Percentiles rank a stretch among this genome's conserved stretches.
phyloP scores from a whole-genome alignment of 2,113 vertebrate species.

The Hippocampus abdominalis region DNA sequence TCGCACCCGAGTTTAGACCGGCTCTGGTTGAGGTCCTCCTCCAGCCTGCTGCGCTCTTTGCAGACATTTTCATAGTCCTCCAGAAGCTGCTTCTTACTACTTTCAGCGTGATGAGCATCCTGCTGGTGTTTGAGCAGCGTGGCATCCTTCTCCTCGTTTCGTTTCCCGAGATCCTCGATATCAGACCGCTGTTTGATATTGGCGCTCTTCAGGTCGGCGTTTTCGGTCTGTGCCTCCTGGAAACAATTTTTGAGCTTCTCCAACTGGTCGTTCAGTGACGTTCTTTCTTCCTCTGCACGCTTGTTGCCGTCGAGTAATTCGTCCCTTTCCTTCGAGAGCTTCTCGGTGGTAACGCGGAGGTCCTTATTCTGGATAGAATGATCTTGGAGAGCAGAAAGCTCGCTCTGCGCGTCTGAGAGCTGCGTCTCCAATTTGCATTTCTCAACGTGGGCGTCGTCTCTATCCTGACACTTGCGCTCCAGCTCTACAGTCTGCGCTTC shows the following conservation, averaged over 20 bases:
- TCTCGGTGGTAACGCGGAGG: slow-evolving; percentile 67
- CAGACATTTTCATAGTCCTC: slow-evolving; percentile 72
- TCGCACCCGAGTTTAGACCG: slow-evolving; percentile 71
- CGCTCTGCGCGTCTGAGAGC: slow-evolving; percentile 73
- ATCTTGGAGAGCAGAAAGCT: slow-evolving; percentile 61
- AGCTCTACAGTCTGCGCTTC: slow-evolving; percentile 82
- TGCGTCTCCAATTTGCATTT: slow-evolving; percentile 74
- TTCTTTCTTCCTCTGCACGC: slow-evolving; percentile 62
- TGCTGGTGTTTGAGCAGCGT: slow-evolving; percentile 55
- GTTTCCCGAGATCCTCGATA: slow-evolving; percentile 69
- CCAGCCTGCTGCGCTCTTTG: slow-evolving; percentile 73
- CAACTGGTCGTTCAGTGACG: slow-evolving; percentile 63
- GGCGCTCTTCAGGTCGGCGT: slow-evolving; percentile 58
- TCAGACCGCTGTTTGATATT: slow-evolving; percentile 51
- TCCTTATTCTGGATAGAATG: slow-evolving; percentile 72
- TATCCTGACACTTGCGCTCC: slow-evolving; percentile 77
- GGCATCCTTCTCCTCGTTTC: slow-evolving; percentile 51
- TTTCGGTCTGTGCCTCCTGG: slow-evolving; percentile 68
- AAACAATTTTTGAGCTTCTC: slow-evolving; percentile 60
- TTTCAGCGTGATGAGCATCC: slow-evolving; percentile 64
- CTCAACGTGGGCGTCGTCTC: slow-evolving; percentile 74
- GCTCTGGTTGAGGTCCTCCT: slow-evolving; percentile 74
- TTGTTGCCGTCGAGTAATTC: slow-evolving; percentile 64
- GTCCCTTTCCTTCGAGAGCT: slow-evolving; percentile 67
- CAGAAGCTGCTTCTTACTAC: slow-evolving; percentile 64